Conservation (phyloP, 2,113 vertebrate species). For the Rattus norvegicus region GRCr8 NC_086036.1:16773501-16774000, state of each 20-base stretch:
- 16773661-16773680: not conserved
- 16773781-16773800: not conserved
- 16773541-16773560: not conserved
- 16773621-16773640: not conserved
- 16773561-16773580: not conserved
- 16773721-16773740: slow-evolving; percentile 19
- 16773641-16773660: slow-evolving; percentile 11
- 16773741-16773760: not conserved
- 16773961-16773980: not conserved
- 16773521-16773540: not conserved
- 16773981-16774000: no score
- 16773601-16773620: slow-evolving; percentile 27
- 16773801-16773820: slow-evolving; percentile 13
- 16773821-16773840: not conserved
- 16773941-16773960: not conserved
- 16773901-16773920: not conserved
- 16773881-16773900: not conserved
- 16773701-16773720: slow-evolving; percentile 20
- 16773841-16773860: slow-evolving; percentile 9
- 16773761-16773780: not conserved
- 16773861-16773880: slow-evolving; percentile 39
- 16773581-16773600: not conserved
- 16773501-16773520: not conserved
- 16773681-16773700: not conserved
- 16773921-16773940: not conserved